Evolutionary conservation across 2,797 vertebrate genomes (phyloP), one percentile per base, ranked within the genome.

Genomic region (Halcyon chelicuti): DNA sequence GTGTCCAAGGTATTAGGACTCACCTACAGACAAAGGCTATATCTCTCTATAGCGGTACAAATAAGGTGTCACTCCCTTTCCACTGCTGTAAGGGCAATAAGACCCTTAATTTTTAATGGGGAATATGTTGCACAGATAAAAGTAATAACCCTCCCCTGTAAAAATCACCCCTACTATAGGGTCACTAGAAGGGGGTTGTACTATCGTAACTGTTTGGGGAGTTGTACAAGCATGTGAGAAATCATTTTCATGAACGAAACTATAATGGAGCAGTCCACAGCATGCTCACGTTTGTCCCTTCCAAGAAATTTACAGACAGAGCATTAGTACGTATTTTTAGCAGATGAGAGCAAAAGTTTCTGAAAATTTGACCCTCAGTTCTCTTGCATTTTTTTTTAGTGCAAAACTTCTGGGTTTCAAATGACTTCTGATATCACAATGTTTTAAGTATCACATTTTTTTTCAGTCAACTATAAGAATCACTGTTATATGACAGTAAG

Each of bases 401-500:
- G 66, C 23, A 78, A 90, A 94, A 81, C 35, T 55, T 63, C 21
- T 44, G 16, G 52, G 2, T 81, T 84, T 79, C 63, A 51, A 93
- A 81, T 2, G 2, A 55, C 35, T 84, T 73, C 35, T 74, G 37
- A 39, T 79, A 80, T 52, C 65, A 65, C 57, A 39, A 28, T 65
- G 46, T 79, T 94, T 90, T 51, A 88, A 78, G 72, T 93, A 84
- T 31, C 54, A 20, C 72, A 29, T 66, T n/a, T 84, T 73, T 33
- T 88, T 79, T 86, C 67, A 76, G 52, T 75, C 63, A 74, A 7
- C 44, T 60, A 0, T 39, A 73, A 88, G 74, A 63, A 35, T 91
- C 46, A 71, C 52, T 79, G 47, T 55, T 39, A 44, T 25, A 23
- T 37, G 66, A 78, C 67, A 66, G 26, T 29, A 84, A 76, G 39